phyloP scores from a whole-genome alignment of 2,113 vertebrate species.

The Pygoscelis antarcticus region DNA sequence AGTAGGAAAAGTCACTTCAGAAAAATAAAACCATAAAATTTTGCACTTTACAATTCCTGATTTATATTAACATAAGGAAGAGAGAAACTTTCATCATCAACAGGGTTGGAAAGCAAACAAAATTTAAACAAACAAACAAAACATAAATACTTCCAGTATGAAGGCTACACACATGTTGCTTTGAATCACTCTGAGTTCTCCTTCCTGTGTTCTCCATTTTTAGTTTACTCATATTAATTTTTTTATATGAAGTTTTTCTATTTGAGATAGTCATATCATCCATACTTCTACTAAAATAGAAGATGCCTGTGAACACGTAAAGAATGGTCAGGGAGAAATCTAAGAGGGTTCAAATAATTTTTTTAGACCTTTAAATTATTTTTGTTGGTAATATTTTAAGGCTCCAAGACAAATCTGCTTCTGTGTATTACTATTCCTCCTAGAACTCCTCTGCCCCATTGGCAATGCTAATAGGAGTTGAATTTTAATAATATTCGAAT shows the following conservation, averaged over 20 bases:
- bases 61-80: not conserved
- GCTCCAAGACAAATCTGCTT: not conserved
- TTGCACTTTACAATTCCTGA: not conserved
- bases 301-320: not conserved
- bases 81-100: not conserved
- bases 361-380: not conserved
- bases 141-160: accelerated
- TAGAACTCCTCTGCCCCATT: not conserved
- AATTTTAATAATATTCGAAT: not conserved
- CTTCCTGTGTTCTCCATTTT: not conserved
- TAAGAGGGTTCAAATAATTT: not conserved
- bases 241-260: not conserved
- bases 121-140: not conserved
- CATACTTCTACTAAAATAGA: not conserved
- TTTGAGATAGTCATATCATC: not conserved
- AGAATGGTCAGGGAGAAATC: not conserved
- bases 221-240: not conserved
- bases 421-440: not conserved
- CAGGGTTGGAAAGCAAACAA: not conserved
- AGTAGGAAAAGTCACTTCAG: not conserved
- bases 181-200: not conserved
- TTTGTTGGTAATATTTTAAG: not conserved
- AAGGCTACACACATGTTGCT: not conserved
- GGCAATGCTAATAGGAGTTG: not conserved
- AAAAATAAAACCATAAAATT: not conserved